A percentile compares a stretch with the other conserved stretches of the same genome.
These are phyloP conservation scores for Acleris holmiana DNA, from an alignment of 2,888 invertebrate genomes.

Conservation along the genomic window DNA sequence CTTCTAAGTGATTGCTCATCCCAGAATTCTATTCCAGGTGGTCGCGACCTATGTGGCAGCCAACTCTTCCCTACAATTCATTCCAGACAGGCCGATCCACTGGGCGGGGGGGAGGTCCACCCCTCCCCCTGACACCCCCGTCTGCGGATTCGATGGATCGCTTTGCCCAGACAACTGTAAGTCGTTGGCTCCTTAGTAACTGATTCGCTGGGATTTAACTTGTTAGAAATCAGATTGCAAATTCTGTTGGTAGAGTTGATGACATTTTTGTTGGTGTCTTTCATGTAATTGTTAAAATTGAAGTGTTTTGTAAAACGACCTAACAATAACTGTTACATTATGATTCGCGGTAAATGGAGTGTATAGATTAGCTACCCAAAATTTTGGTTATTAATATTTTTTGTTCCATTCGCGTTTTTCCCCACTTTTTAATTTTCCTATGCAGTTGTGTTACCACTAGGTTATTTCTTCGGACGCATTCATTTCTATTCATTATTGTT, in stretches of 20 bases:
- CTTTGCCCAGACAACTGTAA: slow-evolving; percentile 94
- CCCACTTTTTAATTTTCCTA: too few relatives aligned
- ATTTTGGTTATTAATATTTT: too few relatives aligned
- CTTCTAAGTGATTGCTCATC: slow-evolving; percentile 18
- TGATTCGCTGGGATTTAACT: background rate
- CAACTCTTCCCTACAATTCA: slow-evolving; percentile 89
- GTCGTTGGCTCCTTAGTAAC: slow-evolving; percentile 47
- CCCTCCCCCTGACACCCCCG: slow-evolving; percentile 94
- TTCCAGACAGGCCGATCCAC: slow-evolving; percentile 89
- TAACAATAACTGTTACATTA: too few relatives aligned
- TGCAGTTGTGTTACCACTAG: too few relatives aligned
- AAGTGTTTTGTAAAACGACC: too few relatives aligned
- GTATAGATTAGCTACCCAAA: too few relatives aligned
- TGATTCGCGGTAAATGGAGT: too few relatives aligned
- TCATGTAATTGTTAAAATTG: too few relatives aligned
- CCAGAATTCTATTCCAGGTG: slow-evolving; percentile 81
- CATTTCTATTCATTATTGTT: too few relatives aligned
- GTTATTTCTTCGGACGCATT: too few relatives aligned
- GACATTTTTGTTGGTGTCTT: too few relatives aligned
- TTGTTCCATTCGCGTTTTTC: too few relatives aligned
- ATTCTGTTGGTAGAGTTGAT: background rate
- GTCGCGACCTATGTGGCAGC: slow-evolving; percentile 96
- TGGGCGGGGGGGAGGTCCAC: slow-evolving; percentile 92
- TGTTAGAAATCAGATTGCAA: background rate
- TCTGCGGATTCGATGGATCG: slow-evolving; percentile 96